Evolutionary conservation across 2,888 invertebrate genomes (phyloP), one percentile per base, ranked within the genome.

Genomic region (Drosophila merina): DNA sequence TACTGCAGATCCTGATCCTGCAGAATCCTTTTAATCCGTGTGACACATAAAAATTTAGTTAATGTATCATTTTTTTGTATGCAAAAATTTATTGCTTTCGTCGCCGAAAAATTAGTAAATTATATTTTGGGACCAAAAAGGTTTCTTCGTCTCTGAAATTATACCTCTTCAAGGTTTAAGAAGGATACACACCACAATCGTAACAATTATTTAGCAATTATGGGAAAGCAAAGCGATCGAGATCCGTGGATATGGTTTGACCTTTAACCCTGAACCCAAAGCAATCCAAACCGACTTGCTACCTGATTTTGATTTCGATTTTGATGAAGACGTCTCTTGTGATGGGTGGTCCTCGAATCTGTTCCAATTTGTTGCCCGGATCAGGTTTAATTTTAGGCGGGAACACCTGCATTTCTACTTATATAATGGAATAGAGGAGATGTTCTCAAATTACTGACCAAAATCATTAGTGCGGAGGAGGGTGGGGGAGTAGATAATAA

Each of bases 401-500:
- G 28, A n/a, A 45, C 64, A 64, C 51, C 63, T 64, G 64, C 36
- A 63, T 64, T n/a, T 12, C 2, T 10, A 14, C 7, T 10, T 10
- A 5, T 3, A 8, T 30, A 14, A 20, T 20, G 20, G 20, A 20
- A 42, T 9, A 6, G n/a, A 60, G 26, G 36, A 42, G 9, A 40
- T 49, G 44, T 44, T 64, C 67, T 78, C 79, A 73, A 78, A 81
- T 81, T 73, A 73, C 73, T 55, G 67, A 33, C 42, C 69, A 8
- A 31, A 33, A 54, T 38, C 70, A 51, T 70, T 51, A 40, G 28
- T 20, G 9, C 1, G 26, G 14, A 36, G 66, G 70, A 75, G 73
- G 75, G 75, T 73, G 59, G 49, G 47, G 5, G 75, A 77, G 80
- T 74, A 63, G 67, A 74, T 81, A 81, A 81, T 81, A 81, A 81